Conservation (phyloP, 2,797 vertebrate genomes). For the Sparidentex hasta region DNA sequence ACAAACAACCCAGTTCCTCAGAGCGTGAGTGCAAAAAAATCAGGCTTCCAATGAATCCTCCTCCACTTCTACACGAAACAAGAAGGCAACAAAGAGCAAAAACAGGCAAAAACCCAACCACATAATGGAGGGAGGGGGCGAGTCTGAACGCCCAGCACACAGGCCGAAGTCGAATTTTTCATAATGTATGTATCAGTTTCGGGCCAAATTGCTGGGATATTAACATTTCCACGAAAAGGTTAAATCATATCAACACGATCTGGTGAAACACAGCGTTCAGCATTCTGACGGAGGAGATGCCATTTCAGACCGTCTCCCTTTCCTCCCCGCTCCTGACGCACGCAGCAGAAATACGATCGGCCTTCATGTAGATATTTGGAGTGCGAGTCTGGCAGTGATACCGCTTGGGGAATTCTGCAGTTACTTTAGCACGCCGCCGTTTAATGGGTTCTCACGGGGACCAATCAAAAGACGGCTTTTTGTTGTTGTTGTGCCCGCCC, state of each 20-base stretch:
- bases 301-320: slow-evolving; percentile 28
- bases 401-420: slow-evolving; percentile 55
- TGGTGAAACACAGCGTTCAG: slow-evolving; percentile 30
- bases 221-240: slow-evolving; percentile 33
- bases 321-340: slow-evolving; percentile 16
- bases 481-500: background rate
- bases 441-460: slow-evolving; percentile 61
- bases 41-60: slow-evolving; percentile 15
- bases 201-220: slow-evolving; percentile 8
- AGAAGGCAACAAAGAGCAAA: background rate
- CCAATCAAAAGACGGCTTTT: slow-evolving; percentile 57
- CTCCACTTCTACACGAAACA: background rate
- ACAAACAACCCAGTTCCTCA: slow-evolving; percentile 28
- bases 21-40: background rate
- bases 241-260: slow-evolving; percentile 49
- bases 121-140: background rate
- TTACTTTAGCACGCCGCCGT: slow-evolving; percentile 50
- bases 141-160: background rate
- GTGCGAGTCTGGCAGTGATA: slow-evolving; percentile 39
- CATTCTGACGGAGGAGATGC: slow-evolving; percentile 30
- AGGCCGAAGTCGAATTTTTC: slow-evolving; percentile 25
- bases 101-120: background rate
- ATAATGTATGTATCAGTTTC: slow-evolving; percentile 32
- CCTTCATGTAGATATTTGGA: slow-evolving; percentile 32
- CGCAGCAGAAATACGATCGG: slow-evolving; percentile 50